Evolutionary conservation across 1,140 invertebrate genomes (phyloP).

Genomic region (Metaphire vulgaris): DNA sequence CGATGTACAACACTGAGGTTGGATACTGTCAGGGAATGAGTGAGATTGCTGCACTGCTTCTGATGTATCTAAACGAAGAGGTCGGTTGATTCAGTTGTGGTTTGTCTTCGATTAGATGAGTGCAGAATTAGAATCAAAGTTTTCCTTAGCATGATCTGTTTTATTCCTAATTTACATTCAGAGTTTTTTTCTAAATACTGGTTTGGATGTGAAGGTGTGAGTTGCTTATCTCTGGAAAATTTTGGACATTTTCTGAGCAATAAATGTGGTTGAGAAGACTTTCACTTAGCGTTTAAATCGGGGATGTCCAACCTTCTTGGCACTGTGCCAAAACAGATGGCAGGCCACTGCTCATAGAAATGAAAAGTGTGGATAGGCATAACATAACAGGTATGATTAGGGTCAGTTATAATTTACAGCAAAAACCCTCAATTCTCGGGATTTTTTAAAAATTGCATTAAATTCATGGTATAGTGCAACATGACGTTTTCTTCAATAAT

Average conservation of each 20-base stretch:
- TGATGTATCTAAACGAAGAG: slow-evolving; percentile 95
- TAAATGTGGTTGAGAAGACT: not conserved
- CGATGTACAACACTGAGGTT: slow-evolving; percentile 86
- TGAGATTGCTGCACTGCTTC: slow-evolving; percentile 73
- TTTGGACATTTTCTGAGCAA: not conserved
- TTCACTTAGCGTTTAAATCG: too few species aligned
- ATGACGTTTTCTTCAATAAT: too few species aligned
- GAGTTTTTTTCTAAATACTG: not conserved
- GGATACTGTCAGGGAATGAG: slow-evolving; percentile 73
- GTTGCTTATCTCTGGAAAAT: not conserved
- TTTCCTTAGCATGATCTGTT: not conserved
- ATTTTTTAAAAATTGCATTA: too few species aligned
- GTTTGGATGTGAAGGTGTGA: not conserved
- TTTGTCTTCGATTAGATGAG: not conserved
- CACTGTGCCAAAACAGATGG: too few species aligned
- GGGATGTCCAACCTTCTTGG: too few species aligned
- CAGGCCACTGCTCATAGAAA: too few species aligned
- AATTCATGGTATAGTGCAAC: too few species aligned
- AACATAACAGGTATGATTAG: too few species aligned
- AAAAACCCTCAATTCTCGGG: too few species aligned
- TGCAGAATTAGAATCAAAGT: not conserved
- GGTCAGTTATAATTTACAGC: too few species aligned
- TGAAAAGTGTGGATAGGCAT: too few species aligned
- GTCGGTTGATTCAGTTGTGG: slow-evolving; percentile 44
- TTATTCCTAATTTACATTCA: not conserved